Conservation (phyloP, 2,888 invertebrate species). For the Eupeodes luniger region DNA sequence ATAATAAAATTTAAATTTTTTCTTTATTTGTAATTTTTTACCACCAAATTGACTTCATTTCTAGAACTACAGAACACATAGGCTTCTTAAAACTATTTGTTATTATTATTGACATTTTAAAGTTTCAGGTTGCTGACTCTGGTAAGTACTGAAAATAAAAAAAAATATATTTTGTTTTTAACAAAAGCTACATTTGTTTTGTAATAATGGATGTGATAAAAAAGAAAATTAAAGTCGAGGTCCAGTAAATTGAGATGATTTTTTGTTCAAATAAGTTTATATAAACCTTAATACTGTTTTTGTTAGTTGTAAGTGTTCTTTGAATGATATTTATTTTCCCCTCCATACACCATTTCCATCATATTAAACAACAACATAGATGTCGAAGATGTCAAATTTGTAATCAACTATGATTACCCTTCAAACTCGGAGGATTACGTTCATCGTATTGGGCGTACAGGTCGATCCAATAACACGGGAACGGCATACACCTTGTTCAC, state of each 20-base stretch:
- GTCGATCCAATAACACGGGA: slow-evolving; percentile 95
- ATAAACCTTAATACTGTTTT: slow-evolving; percentile 36
- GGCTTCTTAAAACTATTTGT: slow-evolving; percentile 15
- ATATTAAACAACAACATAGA: slow-evolving; percentile 86
- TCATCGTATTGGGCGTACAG: slow-evolving; percentile 96
- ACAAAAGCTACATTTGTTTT: slow-evolving; percentile 62
- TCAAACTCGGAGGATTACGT: slow-evolving; percentile 99
- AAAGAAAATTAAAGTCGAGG: slow-evolving; percentile 81
- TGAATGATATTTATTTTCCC: slow-evolving; percentile 74
- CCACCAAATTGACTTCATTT: slow-evolving; percentile 43
- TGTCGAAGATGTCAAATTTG: slow-evolving; percentile 99
- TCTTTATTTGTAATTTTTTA: slow-evolving; percentile 56
- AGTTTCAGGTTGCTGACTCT: slow-evolving; percentile 57
- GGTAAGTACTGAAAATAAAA: slow-evolving; percentile 58
- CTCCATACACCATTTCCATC: slow-evolving; percentile 51
- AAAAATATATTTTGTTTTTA: slow-evolving; percentile 1
- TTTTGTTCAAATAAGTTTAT: slow-evolving; percentile 71
- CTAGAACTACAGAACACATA: slow-evolving; percentile 55
- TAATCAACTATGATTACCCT: slow-evolving; percentile 99
- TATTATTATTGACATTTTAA: slow-evolving; percentile 23
- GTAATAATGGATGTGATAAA: slow-evolving; percentile 79
- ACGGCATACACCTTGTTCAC: slow-evolving; percentile 99
- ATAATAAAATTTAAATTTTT: slow-evolving; percentile 62
- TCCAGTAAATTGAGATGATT: slow-evolving; percentile 80
- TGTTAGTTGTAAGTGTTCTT: slow-evolving; percentile 55